A percentile compares a stretch with the other conserved stretches of the same genome.
Evolutionary conservation across 2,113 vertebrate species (phyloP).

Genomic region (Telmatochromis sp.): DNA sequence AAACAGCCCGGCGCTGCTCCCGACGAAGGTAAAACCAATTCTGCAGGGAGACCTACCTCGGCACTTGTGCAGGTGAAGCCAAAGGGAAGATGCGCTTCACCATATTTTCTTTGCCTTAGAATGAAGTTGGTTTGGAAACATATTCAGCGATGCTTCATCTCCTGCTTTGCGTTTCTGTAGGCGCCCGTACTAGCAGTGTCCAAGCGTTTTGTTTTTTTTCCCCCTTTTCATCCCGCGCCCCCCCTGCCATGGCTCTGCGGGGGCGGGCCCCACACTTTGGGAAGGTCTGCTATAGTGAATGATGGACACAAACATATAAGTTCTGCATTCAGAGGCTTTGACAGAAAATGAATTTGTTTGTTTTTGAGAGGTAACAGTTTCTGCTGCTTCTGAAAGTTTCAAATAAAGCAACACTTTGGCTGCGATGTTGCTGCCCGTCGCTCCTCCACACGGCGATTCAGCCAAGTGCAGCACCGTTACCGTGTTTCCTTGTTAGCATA

Average conservation of each 20-base stretch:
- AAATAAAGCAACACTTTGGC: not conserved
- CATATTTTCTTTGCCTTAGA: too few relatives aligned
- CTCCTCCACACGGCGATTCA: not conserved
- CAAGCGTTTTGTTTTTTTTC: too few relatives aligned
- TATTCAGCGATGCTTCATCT: too few relatives aligned
- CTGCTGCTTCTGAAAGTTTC: not conserved
- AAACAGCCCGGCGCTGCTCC: fast-evolving
- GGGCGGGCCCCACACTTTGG: too few relatives aligned
- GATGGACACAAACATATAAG: not conserved
- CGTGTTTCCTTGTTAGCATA: slow-evolving; percentile 8
- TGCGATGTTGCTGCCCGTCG: not conserved
- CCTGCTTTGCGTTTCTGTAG: too few relatives aligned
- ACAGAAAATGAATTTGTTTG: not conserved
- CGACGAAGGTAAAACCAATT: fast-evolving
- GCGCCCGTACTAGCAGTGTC: fast-evolving
- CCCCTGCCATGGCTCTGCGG: too few relatives aligned
- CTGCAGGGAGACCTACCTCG: too few relatives aligned
- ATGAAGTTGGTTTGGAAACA: too few relatives aligned
- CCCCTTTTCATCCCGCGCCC: too few relatives aligned
- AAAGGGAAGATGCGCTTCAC: too few relatives aligned
- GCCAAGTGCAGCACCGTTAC: not conserved
- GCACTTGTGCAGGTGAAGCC: fast-evolving
- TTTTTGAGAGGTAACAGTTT: not conserved
- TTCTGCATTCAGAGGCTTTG: not conserved
- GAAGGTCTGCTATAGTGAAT: not conserved